Evolutionary conservation across 30 jellyfish, hydroid and myxozoan genomes (phyloP), one percentile per base, ranked within the genome.

Genomic region (Chrysaora quinquecirrha): DNA sequence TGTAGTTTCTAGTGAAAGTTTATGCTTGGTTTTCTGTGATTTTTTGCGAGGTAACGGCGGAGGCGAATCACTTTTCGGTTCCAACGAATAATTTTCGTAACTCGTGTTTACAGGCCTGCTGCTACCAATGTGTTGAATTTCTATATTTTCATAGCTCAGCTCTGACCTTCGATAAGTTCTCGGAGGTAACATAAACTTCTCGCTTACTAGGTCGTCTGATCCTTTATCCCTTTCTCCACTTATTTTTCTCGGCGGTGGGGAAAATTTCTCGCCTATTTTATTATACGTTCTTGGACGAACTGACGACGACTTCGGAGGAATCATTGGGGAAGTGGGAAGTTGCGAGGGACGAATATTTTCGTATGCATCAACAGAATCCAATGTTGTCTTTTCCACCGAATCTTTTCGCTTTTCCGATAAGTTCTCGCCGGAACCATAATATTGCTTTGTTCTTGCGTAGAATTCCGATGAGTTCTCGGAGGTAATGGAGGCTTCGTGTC

Each of bases 31-130:
- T 52, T 52, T 9, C 25, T 52, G 68, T 19, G 73, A 54, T 34
- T 49, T 52, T 32, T 82, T 82, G 32, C 65, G 63, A 65, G 92
- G 92, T 27, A 82, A 43, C n/a, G 92, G 92, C 30, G 92, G 92
- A 0, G 92, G 92, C 18, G 80, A 38, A 19, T 56, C 92, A 10
- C 24, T 69, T 2, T 67, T 18, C 10, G 34, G 48, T n/a, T n/a
- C n/a, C 32, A 68, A 25, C 0, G 65, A 64, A 34, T 32, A 38
- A 31, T 54, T 82, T 27, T 82, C 92, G 71, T 52, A 82, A 25
- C 48, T 12, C 11, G 46, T 56, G 10, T 54, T 75, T 72, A 21
- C 63, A 22, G 23, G 24, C 19, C 43, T 14, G 62, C 16, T 9
- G 12, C 24, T 31, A 22, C 20, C 20, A 22, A 0, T 18, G 60